phyloP scores from a whole-genome alignment of 2,797 vertebrate species.

The Octomys mimax region DNA sequence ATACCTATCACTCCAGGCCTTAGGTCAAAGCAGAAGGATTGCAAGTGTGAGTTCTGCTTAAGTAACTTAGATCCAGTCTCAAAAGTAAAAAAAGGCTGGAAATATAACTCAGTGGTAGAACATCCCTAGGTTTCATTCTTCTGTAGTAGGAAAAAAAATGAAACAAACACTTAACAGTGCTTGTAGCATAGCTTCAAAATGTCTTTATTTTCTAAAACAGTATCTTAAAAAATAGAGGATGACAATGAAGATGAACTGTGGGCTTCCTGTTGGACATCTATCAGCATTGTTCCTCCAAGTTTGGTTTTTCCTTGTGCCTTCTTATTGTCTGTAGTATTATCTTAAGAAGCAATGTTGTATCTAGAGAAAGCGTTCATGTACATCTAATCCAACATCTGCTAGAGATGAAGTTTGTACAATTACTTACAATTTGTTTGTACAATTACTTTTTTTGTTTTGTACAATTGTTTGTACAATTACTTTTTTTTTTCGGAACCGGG shows the following conservation, averaged over 20 bases:
- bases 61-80: neutral
- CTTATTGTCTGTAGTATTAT: neutral
- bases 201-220: conserved; percentile 42
- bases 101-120: neutral
- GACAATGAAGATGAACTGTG: neutral
- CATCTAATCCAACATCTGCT: conserved; percentile 15
- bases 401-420: neutral
- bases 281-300: neutral
- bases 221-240: conserved; percentile 47
- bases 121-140: neutral
- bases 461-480: too few species aligned
- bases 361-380: neutral
- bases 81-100: neutral
- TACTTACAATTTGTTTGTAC: too few species aligned
- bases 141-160: neutral
- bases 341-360: neutral
- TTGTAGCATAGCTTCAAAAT: neutral
- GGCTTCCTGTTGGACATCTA: neutral
- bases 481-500: neutral
- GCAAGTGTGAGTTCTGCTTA: neutral
- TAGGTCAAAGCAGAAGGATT: neutral
- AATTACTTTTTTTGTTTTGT: conserved; percentile 23
- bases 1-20: neutral
- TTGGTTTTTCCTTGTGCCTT: neutral
- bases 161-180: neutral